Conservation (phyloP, 2,113 vertebrate genomes). For the Sceloporus tristichus region DNA sequence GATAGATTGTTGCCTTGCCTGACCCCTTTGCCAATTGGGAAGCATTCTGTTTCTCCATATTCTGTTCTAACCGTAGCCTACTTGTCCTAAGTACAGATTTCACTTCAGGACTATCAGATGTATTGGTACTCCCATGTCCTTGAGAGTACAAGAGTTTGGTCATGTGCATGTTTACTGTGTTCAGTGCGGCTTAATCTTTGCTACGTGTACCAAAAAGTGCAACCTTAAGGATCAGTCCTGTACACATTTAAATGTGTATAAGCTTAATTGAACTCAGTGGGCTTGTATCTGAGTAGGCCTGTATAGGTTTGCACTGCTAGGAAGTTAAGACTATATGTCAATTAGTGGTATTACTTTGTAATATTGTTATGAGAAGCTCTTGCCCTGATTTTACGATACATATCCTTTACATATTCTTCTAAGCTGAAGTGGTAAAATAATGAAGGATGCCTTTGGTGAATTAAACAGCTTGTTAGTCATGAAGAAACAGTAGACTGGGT, state of each 20-base stretch:
- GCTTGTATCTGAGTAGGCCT: not conserved
- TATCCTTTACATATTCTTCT: slow-evolving; percentile 52
- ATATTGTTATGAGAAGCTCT: slow-evolving; percentile 40
- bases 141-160: not conserved
- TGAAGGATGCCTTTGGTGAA: slow-evolving; percentile 68
- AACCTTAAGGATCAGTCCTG: too few species aligned
- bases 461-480: slow-evolving; percentile 75
- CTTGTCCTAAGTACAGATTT: too few species aligned
- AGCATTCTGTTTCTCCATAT: too few species aligned
- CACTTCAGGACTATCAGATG: too few species aligned
- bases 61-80: too few species aligned
- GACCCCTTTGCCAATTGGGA: too few species aligned
- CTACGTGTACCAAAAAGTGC: too few species aligned
- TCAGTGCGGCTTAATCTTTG: not conserved
- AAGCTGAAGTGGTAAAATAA: slow-evolving; percentile 64
- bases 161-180: not conserved
- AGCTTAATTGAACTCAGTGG: not conserved
- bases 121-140: too few species aligned
- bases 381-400: slow-evolving; percentile 58
- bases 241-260: not conserved
- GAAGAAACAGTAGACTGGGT: slow-evolving; percentile 54
- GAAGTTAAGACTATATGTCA: not conserved
- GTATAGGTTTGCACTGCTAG: not conserved
- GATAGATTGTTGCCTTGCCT: too few species aligned
- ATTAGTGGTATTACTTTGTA: slow-evolving; percentile 15